A percentile compares a stretch with the other conserved stretches of the same genome.
Evolutionary conservation across 2,888 invertebrate species (phyloP).

Genomic region (Idaea biselata): DNA sequence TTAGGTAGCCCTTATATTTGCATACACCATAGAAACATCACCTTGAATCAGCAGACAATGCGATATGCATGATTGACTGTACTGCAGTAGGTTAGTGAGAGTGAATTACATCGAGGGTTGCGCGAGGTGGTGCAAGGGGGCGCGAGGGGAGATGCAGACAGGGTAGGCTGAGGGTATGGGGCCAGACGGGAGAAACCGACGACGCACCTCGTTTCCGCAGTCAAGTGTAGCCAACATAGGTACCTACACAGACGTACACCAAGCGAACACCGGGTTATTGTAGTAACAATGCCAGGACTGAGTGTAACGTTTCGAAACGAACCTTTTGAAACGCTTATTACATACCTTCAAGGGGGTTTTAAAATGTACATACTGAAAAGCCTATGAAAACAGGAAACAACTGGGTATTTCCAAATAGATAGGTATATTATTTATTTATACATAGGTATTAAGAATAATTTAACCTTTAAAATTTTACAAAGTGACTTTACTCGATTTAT

Average conservation of each 20-base stretch:
- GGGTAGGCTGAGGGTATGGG: slow-evolving; percentile 65
- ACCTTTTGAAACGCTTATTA: slow-evolving; percentile 16
- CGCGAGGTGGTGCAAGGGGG: slow-evolving; percentile 32
- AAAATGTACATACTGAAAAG: slow-evolving; percentile 2
- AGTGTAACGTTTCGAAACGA: slow-evolving; percentile 26
- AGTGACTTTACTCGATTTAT: neutral
- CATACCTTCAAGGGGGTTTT: slow-evolving; percentile 8
- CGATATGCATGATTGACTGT: slow-evolving; percentile 74
- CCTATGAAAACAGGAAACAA: neutral
- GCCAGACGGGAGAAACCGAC: slow-evolving; percentile 76
- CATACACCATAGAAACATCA: slow-evolving; percentile 35
- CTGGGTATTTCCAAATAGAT: neutral
- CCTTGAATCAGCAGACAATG: slow-evolving; percentile 64
- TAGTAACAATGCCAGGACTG: slow-evolving; percentile 51
- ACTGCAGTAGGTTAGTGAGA: slow-evolving; percentile 81
- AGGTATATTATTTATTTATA: neutral
- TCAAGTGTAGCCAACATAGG: slow-evolving; percentile 50
- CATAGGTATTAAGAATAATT: too few species aligned
- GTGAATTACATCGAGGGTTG: slow-evolving; percentile 69
- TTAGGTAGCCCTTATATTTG: slow-evolving; percentile 3
- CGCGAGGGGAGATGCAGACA: slow-evolving; percentile 55
- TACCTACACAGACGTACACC: slow-evolving; percentile 43
- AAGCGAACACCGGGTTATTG: slow-evolving; percentile 50
- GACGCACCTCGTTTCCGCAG: slow-evolving; percentile 75
- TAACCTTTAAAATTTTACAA: neutral